Conservation (phyloP, 2,888 invertebrate genomes). For the Uropetala carovei region DNA sequence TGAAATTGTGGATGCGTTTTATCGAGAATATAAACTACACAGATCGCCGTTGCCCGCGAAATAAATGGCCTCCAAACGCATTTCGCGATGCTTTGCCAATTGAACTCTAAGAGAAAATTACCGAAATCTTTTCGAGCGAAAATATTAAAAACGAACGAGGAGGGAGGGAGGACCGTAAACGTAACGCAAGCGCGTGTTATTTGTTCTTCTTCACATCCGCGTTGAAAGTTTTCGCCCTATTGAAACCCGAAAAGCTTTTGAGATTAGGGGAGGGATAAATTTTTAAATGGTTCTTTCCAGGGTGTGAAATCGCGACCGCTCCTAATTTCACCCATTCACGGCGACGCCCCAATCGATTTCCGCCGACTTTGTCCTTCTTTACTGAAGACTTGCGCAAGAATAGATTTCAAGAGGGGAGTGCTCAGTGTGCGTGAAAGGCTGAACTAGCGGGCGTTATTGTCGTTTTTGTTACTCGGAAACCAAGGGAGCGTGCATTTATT, state of each 20-base stretch:
- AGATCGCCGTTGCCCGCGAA: too few relatives aligned
- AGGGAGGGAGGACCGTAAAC: too few relatives aligned
- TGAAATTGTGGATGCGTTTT: too few relatives aligned
- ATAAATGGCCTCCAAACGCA: too few relatives aligned
- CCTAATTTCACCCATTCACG: constrained; percentile 49
- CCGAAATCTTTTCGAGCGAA: too few relatives aligned
- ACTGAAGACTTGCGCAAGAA: neutral
- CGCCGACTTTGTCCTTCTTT: neutral
- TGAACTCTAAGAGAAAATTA: too few relatives aligned
- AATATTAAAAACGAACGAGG: too few relatives aligned
- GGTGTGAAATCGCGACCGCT: constrained; percentile 56
- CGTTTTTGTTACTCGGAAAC: neutral
- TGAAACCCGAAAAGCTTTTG: neutral
- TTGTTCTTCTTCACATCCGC: neutral
- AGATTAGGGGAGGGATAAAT: neutral
- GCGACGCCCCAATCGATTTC: constrained; percentile 42
- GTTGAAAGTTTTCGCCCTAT: neutral
- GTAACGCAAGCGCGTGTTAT: too few relatives aligned
- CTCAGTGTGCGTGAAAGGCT: constrained; percentile 33
- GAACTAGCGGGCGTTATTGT: neutral
- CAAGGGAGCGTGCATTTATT: constrained; percentile 31
- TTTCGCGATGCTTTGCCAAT: too few relatives aligned
- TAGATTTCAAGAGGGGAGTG: neutral
- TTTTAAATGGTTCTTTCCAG: neutral
- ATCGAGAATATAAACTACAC: too few relatives aligned